phyloP scores from a whole-genome alignment of 2,888 invertebrate species.

The Mechanitis messenoides region DNA sequence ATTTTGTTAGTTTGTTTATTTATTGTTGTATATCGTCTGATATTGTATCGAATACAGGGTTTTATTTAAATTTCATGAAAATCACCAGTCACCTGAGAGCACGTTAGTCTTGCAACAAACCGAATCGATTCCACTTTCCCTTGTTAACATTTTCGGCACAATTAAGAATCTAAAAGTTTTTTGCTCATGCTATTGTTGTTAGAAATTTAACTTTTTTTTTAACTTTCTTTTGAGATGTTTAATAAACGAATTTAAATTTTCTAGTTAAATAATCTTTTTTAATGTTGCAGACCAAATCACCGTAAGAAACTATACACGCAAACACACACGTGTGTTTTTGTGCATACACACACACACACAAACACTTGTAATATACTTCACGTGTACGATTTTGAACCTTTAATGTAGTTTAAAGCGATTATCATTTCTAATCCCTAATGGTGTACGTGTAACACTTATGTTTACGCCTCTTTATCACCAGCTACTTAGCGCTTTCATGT shows the following conservation, averaged over 20 bases:
- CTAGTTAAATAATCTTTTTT: no score
- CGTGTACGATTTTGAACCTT: no score
- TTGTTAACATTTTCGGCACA: conserved; percentile 15
- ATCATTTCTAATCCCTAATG: conserved; percentile 22
- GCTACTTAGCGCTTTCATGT: conserved; percentile 34
- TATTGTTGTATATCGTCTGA: no score
- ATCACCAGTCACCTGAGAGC: conserved; percentile 59
- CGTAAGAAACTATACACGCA: no score
- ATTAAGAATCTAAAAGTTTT: conserved; percentile 35
- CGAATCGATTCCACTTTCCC: conserved; percentile 54
- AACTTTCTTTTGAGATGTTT: no score
- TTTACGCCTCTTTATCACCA: conserved; percentile 31
- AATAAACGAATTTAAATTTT: no score
- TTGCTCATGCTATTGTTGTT: conserved; percentile 39
- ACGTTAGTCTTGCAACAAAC: conserved; percentile 57
- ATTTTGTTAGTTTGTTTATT: no score
- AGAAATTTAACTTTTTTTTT: no score
- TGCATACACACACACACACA: no score
- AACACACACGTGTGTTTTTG: no score
- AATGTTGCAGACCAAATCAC: no score
- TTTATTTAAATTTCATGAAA: conserved; percentile 69
- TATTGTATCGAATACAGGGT: conserved; percentile 47
- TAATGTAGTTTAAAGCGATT: conserved; percentile 10
- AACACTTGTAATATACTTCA: no score
- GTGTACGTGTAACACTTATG: conserved; percentile 29